Conservation (phyloP, 2,888 invertebrate species). For the Mimachlamys varia region DNA sequence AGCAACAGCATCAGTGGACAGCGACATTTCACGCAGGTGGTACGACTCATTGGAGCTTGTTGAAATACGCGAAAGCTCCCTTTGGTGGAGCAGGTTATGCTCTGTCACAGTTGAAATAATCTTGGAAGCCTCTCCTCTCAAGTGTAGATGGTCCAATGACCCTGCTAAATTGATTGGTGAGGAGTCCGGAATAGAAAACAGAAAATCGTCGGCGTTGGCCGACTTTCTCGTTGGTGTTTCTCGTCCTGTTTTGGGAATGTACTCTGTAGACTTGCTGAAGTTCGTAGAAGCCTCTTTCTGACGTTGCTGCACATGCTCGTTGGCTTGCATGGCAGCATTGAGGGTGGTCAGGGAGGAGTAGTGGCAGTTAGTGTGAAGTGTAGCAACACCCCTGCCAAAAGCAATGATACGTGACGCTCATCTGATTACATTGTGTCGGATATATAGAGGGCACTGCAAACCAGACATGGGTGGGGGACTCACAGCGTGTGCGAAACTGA, state of each 20-base stretch:
- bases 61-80: conserved; percentile 45
- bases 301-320: conserved; percentile 50
- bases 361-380: conserved; percentile 70
- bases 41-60: conserved; percentile 47
- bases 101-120: conserved; percentile 25
- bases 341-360: conserved; percentile 72
- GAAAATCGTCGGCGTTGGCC: background rate
- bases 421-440: background rate
- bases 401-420: conserved; percentile 44
- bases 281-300: conserved; percentile 46
- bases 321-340: conserved; percentile 69
- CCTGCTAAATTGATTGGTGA: conserved; percentile 1
- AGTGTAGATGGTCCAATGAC: background rate
- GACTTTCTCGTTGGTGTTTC: conserved; percentile 1
- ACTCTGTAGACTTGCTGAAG: conserved; percentile 25
- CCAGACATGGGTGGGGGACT: background rate
- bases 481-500: background rate
- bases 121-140: background rate
- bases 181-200: background rate
- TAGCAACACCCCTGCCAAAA: conserved; percentile 74
- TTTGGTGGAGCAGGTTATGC: conserved; percentile 34
- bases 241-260: conserved; percentile 18
- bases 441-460: conserved; percentile 15
- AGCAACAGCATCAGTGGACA: conserved; percentile 38
- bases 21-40: conserved; percentile 46